These are phyloP conservation scores for Callaeas wilsoni DNA, from an alignment of 2,113 vertebrate genomes.

Conservation along the genomic window DNA sequence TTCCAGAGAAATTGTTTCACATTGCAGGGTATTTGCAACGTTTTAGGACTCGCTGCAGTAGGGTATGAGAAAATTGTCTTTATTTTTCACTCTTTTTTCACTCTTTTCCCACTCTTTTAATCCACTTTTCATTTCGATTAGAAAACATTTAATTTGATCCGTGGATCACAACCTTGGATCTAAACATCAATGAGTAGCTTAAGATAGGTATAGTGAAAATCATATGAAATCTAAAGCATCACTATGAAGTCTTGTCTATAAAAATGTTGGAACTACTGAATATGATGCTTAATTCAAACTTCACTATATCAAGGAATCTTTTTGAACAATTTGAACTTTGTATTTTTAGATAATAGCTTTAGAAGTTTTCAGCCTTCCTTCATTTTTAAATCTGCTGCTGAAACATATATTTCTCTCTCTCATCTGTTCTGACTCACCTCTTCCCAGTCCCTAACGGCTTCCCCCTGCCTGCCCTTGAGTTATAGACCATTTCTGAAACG, in stretches of 20 bases:
- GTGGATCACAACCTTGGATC: background rate
- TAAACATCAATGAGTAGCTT: background rate
- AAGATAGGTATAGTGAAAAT: background rate
- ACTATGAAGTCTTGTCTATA: background rate
- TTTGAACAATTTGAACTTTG: background rate
- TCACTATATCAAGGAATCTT: background rate
- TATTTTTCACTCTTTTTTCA: background rate
- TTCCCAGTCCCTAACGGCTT: conserved; percentile 35
- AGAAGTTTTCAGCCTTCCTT: background rate
- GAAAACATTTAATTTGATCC: background rate
- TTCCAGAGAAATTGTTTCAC: background rate
- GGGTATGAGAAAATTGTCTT: rapidly evolving
- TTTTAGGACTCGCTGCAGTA: background rate
- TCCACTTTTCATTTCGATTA: background rate
- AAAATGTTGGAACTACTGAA: background rate
- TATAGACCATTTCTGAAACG: conserved; percentile 39
- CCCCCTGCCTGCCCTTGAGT: conserved; percentile 23
- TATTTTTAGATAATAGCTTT: background rate
- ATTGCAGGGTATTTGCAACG: background rate
- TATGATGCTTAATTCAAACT: background rate
- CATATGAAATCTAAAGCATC: background rate
- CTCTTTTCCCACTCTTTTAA: background rate
- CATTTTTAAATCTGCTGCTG: background rate
- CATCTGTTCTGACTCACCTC: conserved; percentile 18
- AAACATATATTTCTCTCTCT: conserved; percentile 20